Evolutionary conservation across 30 jellyfish, hydroid and myxozoan species (phyloP).

Genomic region (Catostylus mosaicus): DNA sequence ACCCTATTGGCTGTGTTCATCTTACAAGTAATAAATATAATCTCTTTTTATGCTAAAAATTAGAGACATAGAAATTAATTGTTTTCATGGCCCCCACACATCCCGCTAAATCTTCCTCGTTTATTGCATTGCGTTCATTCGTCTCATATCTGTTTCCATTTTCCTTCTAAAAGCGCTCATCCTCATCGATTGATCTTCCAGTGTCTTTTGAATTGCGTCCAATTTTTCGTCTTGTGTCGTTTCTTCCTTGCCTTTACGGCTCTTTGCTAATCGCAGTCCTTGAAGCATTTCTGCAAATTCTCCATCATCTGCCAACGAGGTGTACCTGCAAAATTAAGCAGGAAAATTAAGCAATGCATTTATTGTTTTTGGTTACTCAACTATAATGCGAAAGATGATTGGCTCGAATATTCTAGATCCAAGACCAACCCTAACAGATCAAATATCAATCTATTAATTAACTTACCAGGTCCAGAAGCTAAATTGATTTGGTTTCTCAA

Average conservation of each 20-base stretch:
- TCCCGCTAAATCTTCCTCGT: no score
- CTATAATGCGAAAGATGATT: background rate
- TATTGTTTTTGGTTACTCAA: background rate
- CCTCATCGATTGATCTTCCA: background rate
- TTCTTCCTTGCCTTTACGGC: background rate
- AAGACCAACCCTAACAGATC: no score
- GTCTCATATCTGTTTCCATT: background rate
- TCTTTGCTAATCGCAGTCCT: background rate
- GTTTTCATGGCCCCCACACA: no score
- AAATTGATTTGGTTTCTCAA: conserved; percentile 24
- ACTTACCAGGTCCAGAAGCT: conserved; percentile 1
- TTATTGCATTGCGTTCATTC: no score
- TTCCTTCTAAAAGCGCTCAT: background rate
- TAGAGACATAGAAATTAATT: no score
- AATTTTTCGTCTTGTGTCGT: background rate
- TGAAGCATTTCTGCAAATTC: background rate
- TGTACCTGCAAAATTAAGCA: background rate
- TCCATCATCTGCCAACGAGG: background rate
- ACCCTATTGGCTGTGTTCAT: no score
- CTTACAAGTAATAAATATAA: no score
- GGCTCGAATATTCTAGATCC: background rate
- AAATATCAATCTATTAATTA: background rate
- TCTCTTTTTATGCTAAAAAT: no score
- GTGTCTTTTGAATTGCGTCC: background rate
- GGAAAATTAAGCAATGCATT: background rate